Percentiles rank a stretch among this genome's conserved stretches.
Evolutionary conservation across 2,888 invertebrate genomes (phyloP).

Genomic region (Cyaniris semiargus): DNA sequence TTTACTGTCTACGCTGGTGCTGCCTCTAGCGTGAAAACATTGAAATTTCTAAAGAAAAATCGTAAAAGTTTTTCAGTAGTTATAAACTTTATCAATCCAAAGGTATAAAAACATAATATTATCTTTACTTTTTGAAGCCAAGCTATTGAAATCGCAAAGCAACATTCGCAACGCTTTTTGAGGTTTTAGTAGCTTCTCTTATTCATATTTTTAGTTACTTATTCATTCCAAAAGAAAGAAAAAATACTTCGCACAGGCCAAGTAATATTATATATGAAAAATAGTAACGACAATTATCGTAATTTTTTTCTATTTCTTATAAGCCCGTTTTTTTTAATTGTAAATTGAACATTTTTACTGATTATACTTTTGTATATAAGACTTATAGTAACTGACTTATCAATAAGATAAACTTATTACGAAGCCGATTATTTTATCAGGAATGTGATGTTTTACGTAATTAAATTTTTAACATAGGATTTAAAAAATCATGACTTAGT

Average conservation of each 20-base stretch:
- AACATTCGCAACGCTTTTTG: slow-evolving; percentile 57
- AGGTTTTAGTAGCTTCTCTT: slow-evolving; percentile 70
- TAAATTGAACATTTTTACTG: too few species aligned
- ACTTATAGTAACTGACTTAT: too few species aligned
- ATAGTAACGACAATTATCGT: not conserved
- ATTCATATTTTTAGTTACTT: slow-evolving; percentile 33
- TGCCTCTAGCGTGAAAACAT: too few species aligned
- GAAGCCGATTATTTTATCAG: too few species aligned
- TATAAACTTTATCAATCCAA: not conserved
- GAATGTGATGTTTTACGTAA: too few species aligned
- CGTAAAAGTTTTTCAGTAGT: not conserved
- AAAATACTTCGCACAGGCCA: slow-evolving; percentile 9
- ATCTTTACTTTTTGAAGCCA: slow-evolving; percentile 56
- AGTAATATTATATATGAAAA: not conserved
- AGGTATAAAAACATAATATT: slow-evolving; percentile 25
- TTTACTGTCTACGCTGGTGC: too few species aligned
- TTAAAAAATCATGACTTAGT: too few species aligned
- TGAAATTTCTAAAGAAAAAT: too few species aligned
- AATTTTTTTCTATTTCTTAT: not conserved
- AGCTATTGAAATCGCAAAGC: slow-evolving; percentile 68
- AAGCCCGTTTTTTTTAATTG: not conserved
- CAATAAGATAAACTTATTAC: too few species aligned
- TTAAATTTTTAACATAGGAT: too few species aligned
- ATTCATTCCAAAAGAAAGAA: not conserved
- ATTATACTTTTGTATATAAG: too few species aligned